phyloP scores from a whole-genome alignment of 1,140 invertebrate species.

The Phenacoccus solenopsis region DNA sequence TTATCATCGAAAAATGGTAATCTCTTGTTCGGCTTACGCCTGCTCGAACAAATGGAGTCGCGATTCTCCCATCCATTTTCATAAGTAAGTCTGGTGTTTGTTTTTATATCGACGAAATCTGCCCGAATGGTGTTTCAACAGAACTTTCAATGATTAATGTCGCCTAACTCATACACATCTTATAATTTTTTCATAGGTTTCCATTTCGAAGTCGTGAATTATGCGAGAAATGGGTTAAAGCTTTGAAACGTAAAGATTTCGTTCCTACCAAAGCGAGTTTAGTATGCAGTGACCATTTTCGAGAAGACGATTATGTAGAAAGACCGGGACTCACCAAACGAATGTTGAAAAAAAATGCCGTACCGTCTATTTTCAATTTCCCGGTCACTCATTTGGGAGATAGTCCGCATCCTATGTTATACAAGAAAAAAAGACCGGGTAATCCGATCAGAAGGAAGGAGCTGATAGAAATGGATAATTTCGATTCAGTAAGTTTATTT shows the following conservation, averaged over 20 bases:
- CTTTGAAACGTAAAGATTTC: slow-evolving; percentile 6
- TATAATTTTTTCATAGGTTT: not conserved
- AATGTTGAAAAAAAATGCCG: not conserved
- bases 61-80: not conserved
- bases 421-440: not conserved
- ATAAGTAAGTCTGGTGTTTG: not conserved
- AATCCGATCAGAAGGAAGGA: not conserved
- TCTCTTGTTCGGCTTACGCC: slow-evolving; percentile 4
- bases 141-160: no score
- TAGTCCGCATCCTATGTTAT: not conserved
- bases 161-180: no score
- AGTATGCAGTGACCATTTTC: slow-evolving; percentile 15
- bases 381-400: not conserved
- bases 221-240: slow-evolving; percentile 7
- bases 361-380: slow-evolving; percentile 12
- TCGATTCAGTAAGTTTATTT: not conserved
- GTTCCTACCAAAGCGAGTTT: slow-evolving; percentile 4
- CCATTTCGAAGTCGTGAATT: not conserved
- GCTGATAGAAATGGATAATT: not conserved
- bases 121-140: no score
- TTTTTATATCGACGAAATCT: not conserved
- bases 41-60: slow-evolving; percentile 9
- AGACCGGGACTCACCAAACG: not conserved
- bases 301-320: slow-evolving; percentile 5
- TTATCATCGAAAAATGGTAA: not conserved